phyloP scores from a whole-genome alignment of 2,888 invertebrate species.

The Drosophila subquinaria region DNA sequence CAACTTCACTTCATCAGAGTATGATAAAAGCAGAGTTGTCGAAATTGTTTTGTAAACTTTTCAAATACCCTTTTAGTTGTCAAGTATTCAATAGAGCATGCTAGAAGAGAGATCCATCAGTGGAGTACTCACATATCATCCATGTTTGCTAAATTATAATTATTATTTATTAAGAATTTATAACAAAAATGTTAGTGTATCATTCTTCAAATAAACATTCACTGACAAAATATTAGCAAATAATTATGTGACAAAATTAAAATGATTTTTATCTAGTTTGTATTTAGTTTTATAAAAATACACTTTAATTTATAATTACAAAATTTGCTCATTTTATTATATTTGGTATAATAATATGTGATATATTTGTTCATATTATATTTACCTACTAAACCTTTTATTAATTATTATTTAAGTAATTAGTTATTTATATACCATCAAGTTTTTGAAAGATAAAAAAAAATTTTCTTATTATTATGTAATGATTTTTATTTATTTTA shows the following conservation, averaged over 20 bases:
- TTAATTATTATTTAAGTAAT: no score
- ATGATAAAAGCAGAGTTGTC: conserved; percentile 54
- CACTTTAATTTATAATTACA: no score
- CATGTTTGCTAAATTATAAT: no score
- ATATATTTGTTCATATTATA: background rate
- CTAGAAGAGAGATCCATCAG: no score
- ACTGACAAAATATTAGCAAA: background rate
- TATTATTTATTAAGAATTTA: no score
- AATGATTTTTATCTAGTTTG: background rate
- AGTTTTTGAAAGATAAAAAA: no score
- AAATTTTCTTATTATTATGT: background rate
- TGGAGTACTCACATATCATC: background rate
- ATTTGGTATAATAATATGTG: background rate
- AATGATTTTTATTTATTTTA: no score
- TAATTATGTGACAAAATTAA: background rate
- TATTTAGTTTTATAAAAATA: background rate
- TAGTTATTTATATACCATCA: no score
- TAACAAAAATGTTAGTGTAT: no score
- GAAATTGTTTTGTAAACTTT: conserved; percentile 71
- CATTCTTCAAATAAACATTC: no score
- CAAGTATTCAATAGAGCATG: background rate
- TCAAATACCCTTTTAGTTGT: conserved; percentile 41
- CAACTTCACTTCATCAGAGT: conserved; percentile 59
- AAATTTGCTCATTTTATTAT: background rate
- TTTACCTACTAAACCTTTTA: no score